Base-by-base conservation (phyloP, 2,797 vertebrate species). In the Halcyon chelicuti region DNA sequence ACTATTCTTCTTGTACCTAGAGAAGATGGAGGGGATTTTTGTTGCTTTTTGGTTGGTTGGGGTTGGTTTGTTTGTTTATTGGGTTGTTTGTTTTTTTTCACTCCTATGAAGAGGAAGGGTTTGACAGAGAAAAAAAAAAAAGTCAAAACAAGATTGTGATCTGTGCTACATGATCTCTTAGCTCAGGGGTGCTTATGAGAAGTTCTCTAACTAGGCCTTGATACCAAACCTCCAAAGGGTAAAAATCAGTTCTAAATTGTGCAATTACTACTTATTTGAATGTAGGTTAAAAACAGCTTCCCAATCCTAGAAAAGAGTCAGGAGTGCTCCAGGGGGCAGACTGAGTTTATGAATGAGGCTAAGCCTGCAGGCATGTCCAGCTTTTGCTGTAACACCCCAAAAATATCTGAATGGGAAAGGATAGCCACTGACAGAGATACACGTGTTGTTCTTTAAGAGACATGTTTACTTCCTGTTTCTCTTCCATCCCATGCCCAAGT, bases 321-420 rank as follows among this genome's bases (percentile, higher is more conserved):
- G 11, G 28, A 31, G 72, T 0, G 0, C n/a, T 70, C 26, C 18
- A 51, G 47, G 9, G 33, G n/a, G 33, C 5, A 5, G 18, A n/a
- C 2, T 25, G 29, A 29, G n/a, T 51, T 70, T 70, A 21, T 21
- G 22, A 52, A 17, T 15, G 4, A 72, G 33, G 23, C 39, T 31
- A 71, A 75, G 52, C 26, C 14, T 4, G 2, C 29, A 44, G 54
- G 35, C n/a, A 47, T 23, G 19, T 81, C 25, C 49, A 61, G 0
- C 1, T 0, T 52, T 37, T 4, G 5, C 49, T 35, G 23, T 52
- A 35, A 65, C n/a, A 44, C 21, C 33, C 28, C 15, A 12, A 2
- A 55, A 21, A 15, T 63, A 31, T 28, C 39, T 55, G 60, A 60
- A 44, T 12, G 18, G 23, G 37, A 77, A 72, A 72, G 31, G 51